Percentiles rank a stretch among this genome's conserved stretches.
Evolutionary conservation across 2,113 vertebrate species (phyloP).

Genomic region (Dicentrarchus labrax): DNA sequence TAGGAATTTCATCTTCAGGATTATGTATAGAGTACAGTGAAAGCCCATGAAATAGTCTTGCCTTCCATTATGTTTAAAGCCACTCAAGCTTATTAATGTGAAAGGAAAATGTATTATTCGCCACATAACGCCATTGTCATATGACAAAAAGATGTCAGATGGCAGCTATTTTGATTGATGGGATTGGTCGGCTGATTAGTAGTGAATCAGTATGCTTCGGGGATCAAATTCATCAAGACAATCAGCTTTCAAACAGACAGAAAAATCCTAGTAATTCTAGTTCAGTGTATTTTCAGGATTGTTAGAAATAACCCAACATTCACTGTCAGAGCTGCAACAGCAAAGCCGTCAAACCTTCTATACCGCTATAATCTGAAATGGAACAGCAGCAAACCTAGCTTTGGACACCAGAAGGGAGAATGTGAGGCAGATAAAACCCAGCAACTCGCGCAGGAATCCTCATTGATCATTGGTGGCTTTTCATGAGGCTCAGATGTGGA

Average conservation of each 20-base stretch:
- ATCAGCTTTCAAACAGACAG: constrained; percentile 59
- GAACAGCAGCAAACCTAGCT: constrained; percentile 54
- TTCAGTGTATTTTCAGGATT: constrained; percentile 57
- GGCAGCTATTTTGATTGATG: constrained; percentile 66
- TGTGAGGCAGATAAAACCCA: constrained; percentile 64
- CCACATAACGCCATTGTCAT: constrained; percentile 72
- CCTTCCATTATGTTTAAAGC: constrained; percentile 82
- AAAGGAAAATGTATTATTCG: constrained; percentile 79
- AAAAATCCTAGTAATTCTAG: constrained; percentile 41
- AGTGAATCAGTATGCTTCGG: constrained; percentile 45
- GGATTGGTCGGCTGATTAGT: constrained; percentile 67
- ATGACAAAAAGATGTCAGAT: constrained; percentile 76
- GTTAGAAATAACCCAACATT: constrained; percentile 41
- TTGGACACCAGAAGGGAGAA: constrained; percentile 66
- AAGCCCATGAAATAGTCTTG: constrained; percentile 81
- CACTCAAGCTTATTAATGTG: constrained; percentile 82
- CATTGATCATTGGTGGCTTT: constrained; percentile 77
- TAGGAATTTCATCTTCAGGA: constrained; percentile 84
- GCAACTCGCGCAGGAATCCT: constrained; percentile 72
- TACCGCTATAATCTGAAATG: constrained; percentile 47
- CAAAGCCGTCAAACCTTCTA: constrained; percentile 56
- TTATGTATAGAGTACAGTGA: constrained; percentile 78
- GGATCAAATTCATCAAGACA: constrained; percentile 63
- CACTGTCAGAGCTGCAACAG: constrained; percentile 32
- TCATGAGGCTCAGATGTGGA: constrained; percentile 72